Evolutionary conservation across 2,113 vertebrate genomes (phyloP).

Genomic region (Rhombomys opimus): DNA sequence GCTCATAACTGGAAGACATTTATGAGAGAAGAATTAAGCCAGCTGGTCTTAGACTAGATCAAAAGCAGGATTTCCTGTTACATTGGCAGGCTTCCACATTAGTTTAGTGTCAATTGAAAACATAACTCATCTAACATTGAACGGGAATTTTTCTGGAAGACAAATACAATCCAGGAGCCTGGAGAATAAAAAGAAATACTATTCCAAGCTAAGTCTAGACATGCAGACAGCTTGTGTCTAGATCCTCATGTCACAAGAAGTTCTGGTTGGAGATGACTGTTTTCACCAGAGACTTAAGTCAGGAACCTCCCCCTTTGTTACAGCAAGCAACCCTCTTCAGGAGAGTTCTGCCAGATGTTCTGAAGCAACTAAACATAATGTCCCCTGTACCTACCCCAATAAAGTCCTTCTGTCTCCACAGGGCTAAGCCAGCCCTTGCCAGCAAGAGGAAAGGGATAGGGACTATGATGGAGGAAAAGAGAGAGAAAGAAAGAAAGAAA

Average conservation of each 20-base stretch:
- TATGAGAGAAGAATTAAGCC: not conserved
- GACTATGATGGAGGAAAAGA: not conserved
- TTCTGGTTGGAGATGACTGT: not conserved
- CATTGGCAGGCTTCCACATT: not conserved
- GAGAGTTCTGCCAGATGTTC: constrained; percentile 38
- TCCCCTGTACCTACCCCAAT: not conserved
- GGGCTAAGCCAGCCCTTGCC: not conserved
- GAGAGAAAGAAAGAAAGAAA: too few species aligned
- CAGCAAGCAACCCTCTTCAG: not conserved
- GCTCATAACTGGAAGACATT: not conserved
- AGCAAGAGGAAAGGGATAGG: not conserved
- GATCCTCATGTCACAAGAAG: not conserved
- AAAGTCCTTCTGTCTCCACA: not conserved
- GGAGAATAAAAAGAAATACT: not conserved
- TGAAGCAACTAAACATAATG: not conserved
- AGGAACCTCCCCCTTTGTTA: not conserved
- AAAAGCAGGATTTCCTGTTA: constrained; percentile 9
- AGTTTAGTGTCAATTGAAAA: not conserved
- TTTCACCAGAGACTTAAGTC: constrained; percentile 26
- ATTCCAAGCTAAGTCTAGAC: not conserved
- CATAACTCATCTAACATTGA: not conserved
- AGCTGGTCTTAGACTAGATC: not conserved
- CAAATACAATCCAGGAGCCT: not conserved
- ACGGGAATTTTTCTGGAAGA: not conserved
- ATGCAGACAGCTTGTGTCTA: not conserved